Conservation (phyloP, 2,888 invertebrate species). For the Melolontha melolontha region DNA sequence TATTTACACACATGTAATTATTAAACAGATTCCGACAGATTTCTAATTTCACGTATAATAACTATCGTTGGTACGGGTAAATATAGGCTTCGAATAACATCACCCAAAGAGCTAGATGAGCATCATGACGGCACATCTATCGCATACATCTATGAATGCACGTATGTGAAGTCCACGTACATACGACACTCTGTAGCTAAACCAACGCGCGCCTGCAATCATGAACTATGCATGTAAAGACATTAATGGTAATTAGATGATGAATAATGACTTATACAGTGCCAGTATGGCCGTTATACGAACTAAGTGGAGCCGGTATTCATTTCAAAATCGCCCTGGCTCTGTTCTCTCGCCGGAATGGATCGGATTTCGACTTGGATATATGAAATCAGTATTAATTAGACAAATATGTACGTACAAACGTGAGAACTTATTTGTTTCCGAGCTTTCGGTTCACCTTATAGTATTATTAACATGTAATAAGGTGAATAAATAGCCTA, state of each 20-base stretch:
- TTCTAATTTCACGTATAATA: constrained; percentile 1
- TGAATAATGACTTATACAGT: constrained; percentile 54
- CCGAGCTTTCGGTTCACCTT: constrained; percentile 1
- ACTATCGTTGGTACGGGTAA: not conserved
- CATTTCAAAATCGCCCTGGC: constrained; percentile 41
- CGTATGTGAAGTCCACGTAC: not conserved
- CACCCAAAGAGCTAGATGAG: not conserved
- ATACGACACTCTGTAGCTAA: constrained; percentile 29
- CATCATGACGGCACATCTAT: not conserved
- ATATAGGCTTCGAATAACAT: not conserved
- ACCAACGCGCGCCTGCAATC: constrained; percentile 46
- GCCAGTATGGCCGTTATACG: constrained; percentile 43
- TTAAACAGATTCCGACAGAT: constrained; percentile 10
- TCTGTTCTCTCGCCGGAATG: constrained; percentile 4
- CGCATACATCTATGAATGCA: not conserved
- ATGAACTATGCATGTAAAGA: constrained; percentile 53
- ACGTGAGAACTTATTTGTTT: not conserved
- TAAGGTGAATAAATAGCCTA: not conserved
- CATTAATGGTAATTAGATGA: constrained; percentile 56
- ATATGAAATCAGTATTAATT: not conserved
- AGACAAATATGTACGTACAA: constrained; percentile 2
- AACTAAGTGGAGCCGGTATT: constrained; percentile 45
- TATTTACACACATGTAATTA: constrained; percentile 1
- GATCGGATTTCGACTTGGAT: constrained; percentile 4
- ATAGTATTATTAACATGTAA: not conserved